Evolutionary conservation across 2,797 vertebrate genomes (phyloP), one percentile per base, ranked within the genome.

Genomic region (Oreortyx pictus): DNA sequence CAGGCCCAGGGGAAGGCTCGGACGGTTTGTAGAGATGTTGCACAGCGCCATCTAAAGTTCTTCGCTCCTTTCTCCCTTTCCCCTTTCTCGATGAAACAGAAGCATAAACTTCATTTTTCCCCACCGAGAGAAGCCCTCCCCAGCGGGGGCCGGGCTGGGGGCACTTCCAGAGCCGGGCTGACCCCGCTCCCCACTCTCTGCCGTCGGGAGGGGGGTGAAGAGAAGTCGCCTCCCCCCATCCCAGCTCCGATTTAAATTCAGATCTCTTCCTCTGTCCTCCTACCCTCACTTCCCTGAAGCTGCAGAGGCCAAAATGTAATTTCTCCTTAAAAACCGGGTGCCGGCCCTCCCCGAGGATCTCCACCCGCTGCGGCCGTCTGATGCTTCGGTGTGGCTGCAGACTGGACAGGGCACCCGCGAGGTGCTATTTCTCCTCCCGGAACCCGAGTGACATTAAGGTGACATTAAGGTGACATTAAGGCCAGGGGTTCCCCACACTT

Each of bases 21-120:
- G 19, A 82, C 85, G 74, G 33, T 24, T 6, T 56, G 84, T 96
- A 97, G 97, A 97, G 96, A 97, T 83, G 90, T 94, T 91, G 76
- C 87, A 80, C 78, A 91, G 91, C 64, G 65, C 87, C 91, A 94
- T 95, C 92, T 90, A 95, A 96, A 94, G 92, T 95, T 90, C 85
- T 93, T 82, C 41, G 17, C 59, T 89, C 79, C 43, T 92, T 88
- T 78, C 31, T 82, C n/a, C 4, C 5, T 20, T 6, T 25, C 9
- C 9, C 24, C 22, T 72, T 54, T 49, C 35, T 33, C 41, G 0
- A 24, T 46, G 91, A 46, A 67, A 91, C 93, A 87, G 86, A 94
- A 96, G 46, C 85, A 61, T 65, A 88, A 74, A 85, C 83, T 94
- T 78, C 71, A 66, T 90, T 93, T 66, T 91, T 91, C 75, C 13